Evolutionary conservation across 2,888 invertebrate genomes (phyloP).

Genomic region (Elegia similella): DNA sequence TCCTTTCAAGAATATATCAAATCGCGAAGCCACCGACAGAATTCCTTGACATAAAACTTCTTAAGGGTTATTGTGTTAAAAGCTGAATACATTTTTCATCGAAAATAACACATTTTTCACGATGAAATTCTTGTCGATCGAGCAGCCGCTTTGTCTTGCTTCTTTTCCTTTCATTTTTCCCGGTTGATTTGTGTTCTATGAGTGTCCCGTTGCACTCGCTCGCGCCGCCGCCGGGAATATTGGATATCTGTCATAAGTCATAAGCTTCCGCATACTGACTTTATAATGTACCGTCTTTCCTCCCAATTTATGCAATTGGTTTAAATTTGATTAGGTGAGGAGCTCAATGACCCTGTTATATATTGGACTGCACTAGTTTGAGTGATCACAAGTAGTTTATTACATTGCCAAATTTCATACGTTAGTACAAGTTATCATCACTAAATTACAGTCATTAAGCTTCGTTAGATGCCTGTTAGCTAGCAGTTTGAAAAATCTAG

Average conservation of each 20-base stretch:
- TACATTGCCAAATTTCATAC: too few relatives aligned
- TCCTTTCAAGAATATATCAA: constrained; percentile 17
- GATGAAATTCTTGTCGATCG: constrained; percentile 67
- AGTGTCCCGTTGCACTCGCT: constrained; percentile 60
- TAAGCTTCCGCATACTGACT: constrained; percentile 61
- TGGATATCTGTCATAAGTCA: constrained; percentile 72
- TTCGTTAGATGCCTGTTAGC: too few relatives aligned
- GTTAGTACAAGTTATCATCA: too few relatives aligned
- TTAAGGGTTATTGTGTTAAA: constrained; percentile 55
- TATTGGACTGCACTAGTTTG: too few relatives aligned
- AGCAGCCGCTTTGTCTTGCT: constrained; percentile 63
- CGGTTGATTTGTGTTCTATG: constrained; percentile 68
- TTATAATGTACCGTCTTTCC: constrained; percentile 52
- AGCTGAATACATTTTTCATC: constrained; percentile 61
- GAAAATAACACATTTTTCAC: constrained; percentile 70
- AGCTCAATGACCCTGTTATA: too few relatives aligned
- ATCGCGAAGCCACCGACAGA: constrained; percentile 18
- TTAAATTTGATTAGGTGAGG: too few relatives aligned
- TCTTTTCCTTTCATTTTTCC: constrained; percentile 56
- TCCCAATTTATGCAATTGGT: constrained; percentile 40
- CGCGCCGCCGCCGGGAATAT: constrained; percentile 59
- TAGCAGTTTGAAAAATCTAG: too few relatives aligned
- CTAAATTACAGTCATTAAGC: too few relatives aligned
- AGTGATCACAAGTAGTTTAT: too few relatives aligned
- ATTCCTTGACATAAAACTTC: constrained; percentile 27